Evolutionary conservation across 2,888 invertebrate species (phyloP).

Genomic region (Ommatoiulus sabulosus): DNA sequence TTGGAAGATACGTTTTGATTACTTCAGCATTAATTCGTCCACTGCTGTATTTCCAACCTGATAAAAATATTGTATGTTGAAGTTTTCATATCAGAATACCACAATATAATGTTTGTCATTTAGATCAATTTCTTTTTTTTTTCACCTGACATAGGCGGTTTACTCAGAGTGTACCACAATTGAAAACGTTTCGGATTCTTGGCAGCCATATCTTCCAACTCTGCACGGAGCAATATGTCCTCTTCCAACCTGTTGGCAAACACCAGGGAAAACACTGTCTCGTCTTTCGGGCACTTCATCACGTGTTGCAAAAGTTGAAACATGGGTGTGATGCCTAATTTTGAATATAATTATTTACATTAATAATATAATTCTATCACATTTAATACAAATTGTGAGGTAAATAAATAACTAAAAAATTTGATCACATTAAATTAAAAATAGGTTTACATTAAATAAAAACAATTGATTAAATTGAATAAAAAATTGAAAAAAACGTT

Average conservation of each 20-base stretch:
- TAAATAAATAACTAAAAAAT: too few species aligned
- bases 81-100: too few species aligned
- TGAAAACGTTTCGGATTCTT: constrained; percentile 84
- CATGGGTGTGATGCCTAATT: constrained; percentile 95
- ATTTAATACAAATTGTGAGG: too few species aligned
- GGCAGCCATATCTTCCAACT: constrained; percentile 82
- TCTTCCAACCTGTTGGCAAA: constrained; percentile 97
- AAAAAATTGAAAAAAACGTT: too few species aligned
- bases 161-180: constrained; percentile 95
- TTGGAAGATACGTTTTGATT: constrained; percentile 85
- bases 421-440: too few species aligned
- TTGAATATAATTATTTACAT: too few species aligned
- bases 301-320: constrained; percentile 93
- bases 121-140: too few species aligned
- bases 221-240: constrained; percentile 90
- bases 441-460: too few species aligned
- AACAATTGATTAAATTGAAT: too few species aligned
- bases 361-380: too few species aligned
- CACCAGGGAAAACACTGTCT: constrained; percentile 83
- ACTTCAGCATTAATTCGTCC: constrained; percentile 95
- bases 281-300: constrained; percentile 78
- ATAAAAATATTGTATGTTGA: too few species aligned
- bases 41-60: constrained; percentile 89
- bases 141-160: constrained; percentile 85
- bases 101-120: too few species aligned